These are phyloP conservation scores for Nesidiocoris tenuis DNA, from an alignment of 2,888 invertebrate genomes.

Conservation along the genomic window DNA sequence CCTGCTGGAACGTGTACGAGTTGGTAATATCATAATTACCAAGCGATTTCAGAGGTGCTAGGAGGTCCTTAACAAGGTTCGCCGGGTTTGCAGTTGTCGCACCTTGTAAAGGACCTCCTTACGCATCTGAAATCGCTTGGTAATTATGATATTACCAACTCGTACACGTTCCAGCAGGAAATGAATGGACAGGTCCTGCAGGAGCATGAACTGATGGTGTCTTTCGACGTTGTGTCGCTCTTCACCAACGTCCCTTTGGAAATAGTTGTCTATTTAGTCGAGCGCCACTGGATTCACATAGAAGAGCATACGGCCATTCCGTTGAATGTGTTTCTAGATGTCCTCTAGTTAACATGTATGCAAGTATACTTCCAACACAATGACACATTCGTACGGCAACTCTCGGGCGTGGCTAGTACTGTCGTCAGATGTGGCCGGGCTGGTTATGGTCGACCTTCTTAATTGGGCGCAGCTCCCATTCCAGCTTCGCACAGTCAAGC, in stretches of 20 bases:
- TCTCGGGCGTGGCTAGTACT: no score
- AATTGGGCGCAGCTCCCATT: background rate
- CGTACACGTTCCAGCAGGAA: constrained; percentile 1
- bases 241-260: no score
- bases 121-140: background rate
- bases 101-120: no score
- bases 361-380: constrained; percentile 2
- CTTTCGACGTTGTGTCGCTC: no score
- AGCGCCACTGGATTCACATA: no score
- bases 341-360: background rate
- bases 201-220: background rate
- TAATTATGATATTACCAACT: background rate
- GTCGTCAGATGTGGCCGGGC: background rate
- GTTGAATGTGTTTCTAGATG: no score
- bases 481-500: no score
- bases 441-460: background rate
- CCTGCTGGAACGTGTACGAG: background rate
- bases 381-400: constrained; percentile 4
- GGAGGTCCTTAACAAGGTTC: background rate
- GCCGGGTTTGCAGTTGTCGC: background rate
- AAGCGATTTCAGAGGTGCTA: background rate
- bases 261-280: no score
- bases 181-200: no score
- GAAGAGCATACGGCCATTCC: no score
- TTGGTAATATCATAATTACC: constrained; percentile 3